phyloP scores from a whole-genome alignment of 2,113 vertebrate species.

The Tamias sibiricus region DNA sequence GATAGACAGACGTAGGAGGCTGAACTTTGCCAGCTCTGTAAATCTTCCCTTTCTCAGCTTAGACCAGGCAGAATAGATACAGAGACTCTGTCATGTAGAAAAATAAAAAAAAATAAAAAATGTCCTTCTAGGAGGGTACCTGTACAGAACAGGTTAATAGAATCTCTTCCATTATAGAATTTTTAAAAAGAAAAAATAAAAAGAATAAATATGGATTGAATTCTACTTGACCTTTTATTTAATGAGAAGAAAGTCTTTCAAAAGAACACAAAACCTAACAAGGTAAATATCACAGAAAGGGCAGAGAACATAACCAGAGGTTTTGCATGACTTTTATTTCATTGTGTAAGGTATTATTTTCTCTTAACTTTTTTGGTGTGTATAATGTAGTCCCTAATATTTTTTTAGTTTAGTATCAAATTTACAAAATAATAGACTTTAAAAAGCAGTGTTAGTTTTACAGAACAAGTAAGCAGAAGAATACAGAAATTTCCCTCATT shows the following conservation, averaged over 20 bases:
- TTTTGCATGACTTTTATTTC: slow-evolving; percentile 46
- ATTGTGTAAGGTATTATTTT: neutral
- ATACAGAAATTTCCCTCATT: neutral
- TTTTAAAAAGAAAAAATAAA: slow-evolving; percentile 68
- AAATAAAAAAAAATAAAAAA: neutral
- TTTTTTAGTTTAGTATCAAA: neutral
- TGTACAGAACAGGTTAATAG: slow-evolving; percentile 67
- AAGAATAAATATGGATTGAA: slow-evolving; percentile 72
- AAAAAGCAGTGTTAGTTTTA: slow-evolving; percentile 8
- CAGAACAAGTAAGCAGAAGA: neutral
- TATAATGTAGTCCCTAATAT: neutral
- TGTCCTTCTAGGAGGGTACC: neutral
- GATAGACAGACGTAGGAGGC: neutral
- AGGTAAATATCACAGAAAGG: slow-evolving; percentile 83
- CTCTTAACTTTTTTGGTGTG: neutral
- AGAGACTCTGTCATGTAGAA: neutral
- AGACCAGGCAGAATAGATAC: neutral
- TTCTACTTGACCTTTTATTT: slow-evolving; percentile 74
- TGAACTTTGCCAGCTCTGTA: neutral
- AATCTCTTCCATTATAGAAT: slow-evolving; percentile 2
- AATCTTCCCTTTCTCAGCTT: neutral
- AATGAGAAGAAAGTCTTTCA: slow-evolving; percentile 72
- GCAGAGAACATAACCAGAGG: slow-evolving; percentile 48
- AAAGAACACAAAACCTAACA: slow-evolving; percentile 64
- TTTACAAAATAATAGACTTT: neutral